Base-by-base conservation (phyloP, 2,797 vertebrate genomes). In the Catamblyrhynchus diadema region DNA sequence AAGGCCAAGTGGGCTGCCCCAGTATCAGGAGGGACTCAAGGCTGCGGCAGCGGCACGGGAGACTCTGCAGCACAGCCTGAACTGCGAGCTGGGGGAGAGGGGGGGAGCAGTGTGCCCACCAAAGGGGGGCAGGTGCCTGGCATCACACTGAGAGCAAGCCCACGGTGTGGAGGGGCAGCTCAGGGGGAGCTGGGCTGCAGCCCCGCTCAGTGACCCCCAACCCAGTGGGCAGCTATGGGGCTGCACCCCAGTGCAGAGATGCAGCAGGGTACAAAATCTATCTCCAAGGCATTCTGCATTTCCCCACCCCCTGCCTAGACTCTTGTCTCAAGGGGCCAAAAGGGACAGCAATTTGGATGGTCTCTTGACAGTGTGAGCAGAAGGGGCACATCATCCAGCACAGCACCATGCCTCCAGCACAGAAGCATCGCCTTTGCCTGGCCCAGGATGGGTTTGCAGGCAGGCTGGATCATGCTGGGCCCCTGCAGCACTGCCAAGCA, bases 1-100 rank as follows among this genome's bases (percentile, higher is more conserved):
- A 97, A 97, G 97, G 96, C 93, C 96, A 70, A 93, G 72, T 4
- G 19, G 82, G 77, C 65, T 86, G 77, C 32, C 81, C 67, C 9
- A 7, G 23, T 95, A 97, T 97, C 95, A 89, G 85, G 75, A 94
- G 75, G 16, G 30, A 73, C 65, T 96, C 96, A 97, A 97, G 97
- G 96, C 81, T 97, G 88, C 2, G 2, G 79, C n/a, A 66, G 56
- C 19, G 1, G 71, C 65, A 65, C 1, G 2, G 92, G 88, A 96
- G 44, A 25, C 74, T 78, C 59, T 0, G 0, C 56, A 87, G 88
- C 79, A 83, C 75, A 42, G 10, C 19, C 89, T 72, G 88, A 87
- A 78, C 95, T 65, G 71, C 0, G 20, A 79, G 86, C 84, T 81
- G 51, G 41, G 64, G 11, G 33, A 10, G 14, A 16, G 15, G 16